Conservation (phyloP, 2,113 vertebrate species). For the Osmerus mordax region DNA sequence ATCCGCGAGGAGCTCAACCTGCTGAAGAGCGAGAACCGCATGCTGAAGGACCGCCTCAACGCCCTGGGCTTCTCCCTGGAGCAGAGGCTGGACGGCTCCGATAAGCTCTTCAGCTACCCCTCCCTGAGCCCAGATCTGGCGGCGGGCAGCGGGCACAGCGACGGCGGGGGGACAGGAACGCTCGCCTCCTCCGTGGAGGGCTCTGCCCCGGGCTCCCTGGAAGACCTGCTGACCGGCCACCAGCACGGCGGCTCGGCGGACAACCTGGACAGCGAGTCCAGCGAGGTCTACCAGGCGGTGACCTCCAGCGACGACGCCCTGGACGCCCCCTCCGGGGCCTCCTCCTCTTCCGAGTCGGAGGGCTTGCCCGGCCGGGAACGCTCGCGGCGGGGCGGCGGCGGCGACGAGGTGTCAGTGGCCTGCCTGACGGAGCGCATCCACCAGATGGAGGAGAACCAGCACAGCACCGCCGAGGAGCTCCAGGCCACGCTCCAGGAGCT, state of each 20-base stretch:
- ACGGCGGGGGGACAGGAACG: constrained; percentile 80
- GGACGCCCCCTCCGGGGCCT: constrained; percentile 83
- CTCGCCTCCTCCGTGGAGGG: constrained; percentile 90
- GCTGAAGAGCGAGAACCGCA: constrained; percentile 91
- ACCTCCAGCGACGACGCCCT: constrained; percentile 93
- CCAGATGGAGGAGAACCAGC: constrained; percentile 97
- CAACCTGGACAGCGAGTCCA: constrained; percentile 93
- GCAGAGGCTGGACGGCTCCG: constrained; percentile 83
- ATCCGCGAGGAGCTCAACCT: constrained; percentile 88
- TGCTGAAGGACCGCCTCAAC: constrained; percentile 91
- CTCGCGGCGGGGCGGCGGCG: constrained; percentile 85
- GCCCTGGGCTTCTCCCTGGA: constrained; percentile 92
- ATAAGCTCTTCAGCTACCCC: constrained; percentile 84
- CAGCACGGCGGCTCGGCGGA: constrained; percentile 89
- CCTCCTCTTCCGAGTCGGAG: constrained; percentile 89
- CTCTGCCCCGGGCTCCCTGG: constrained; percentile 88
- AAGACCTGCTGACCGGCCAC: constrained; percentile 86
- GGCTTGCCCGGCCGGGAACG: constrained; percentile 81
- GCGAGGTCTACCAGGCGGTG: constrained; percentile 90
- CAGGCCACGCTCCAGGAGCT: constrained; percentile 93
- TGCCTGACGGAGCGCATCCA: constrained; percentile 92
- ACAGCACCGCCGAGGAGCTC: constrained; percentile 92
- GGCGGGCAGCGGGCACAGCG: constrained; percentile 75
- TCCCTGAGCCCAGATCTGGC: constrained; percentile 83
- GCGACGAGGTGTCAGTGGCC: constrained; percentile 88